These are phyloP conservation scores for Spheniscus humboldti DNA, from an alignment of 2,797 vertebrate genomes.

Conservation along the genomic window DNA sequence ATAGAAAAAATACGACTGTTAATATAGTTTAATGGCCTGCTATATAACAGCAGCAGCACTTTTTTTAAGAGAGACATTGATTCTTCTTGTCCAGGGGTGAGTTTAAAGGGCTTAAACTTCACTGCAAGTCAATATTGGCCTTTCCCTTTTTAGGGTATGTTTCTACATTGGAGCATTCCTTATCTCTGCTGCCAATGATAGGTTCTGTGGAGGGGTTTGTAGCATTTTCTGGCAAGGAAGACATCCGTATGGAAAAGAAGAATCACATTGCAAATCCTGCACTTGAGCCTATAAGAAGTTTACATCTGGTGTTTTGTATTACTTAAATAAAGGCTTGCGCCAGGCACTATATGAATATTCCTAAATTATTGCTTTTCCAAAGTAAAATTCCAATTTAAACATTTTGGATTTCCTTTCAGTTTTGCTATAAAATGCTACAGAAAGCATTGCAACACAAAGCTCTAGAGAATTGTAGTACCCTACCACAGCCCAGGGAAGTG, in stretches of 20 bases:
- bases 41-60: background rate
- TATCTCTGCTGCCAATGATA: background rate
- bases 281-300: background rate
- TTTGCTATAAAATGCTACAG: background rate
- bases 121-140: constrained; percentile 38
- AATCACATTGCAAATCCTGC: background rate
- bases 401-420: background rate
- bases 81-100: constrained; percentile 7
- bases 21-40: constrained; percentile 23
- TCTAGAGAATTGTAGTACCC: background rate
- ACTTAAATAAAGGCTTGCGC: background rate
- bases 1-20: constrained; percentile 36
- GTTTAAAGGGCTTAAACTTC: constrained; percentile 39
- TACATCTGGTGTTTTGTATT: background rate
- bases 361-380: background rate
- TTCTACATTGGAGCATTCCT: constrained; percentile 42
- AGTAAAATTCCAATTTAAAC: background rate
- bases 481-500: background rate
- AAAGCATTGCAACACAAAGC: background rate
- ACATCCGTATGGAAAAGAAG: background rate
- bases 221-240: background rate
- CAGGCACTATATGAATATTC: background rate
- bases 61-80: constrained; percentile 37
- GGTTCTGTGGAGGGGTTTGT: background rate
- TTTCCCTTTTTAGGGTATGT: constrained; percentile 68